Base-by-base conservation (phyloP, 2,113 vertebrate species). In the Shinisaurus crocodilurus region DNA sequence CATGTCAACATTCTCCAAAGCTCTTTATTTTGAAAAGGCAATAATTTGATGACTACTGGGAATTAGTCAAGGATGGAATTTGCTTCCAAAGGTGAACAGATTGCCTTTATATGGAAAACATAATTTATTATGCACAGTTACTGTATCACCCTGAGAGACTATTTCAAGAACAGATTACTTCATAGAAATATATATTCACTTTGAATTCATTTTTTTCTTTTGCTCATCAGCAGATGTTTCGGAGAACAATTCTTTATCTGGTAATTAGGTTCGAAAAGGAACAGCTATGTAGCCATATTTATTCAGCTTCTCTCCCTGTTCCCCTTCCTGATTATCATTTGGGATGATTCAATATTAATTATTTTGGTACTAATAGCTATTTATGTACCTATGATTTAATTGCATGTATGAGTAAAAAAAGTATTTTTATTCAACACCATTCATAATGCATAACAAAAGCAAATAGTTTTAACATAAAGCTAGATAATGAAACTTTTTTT, bases 291-390 rank as follows among this genome's bases (percentile, higher is more conserved):
- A 70, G 18, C 10, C 34, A 54, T 77, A 50, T 50, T 77, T 84
- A 48, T 85, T 84, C 13, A 75, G 57, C 23, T 76, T 84, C 23
- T 29, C 6, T 25, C 29, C 27, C 37, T 54, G 27, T 2, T 43
- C 27, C 63, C 16, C 43, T 27, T 2, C 12, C 20, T 27, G n/a
- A 89, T 29, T 29, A 85, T 74, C 9, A 74, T 40, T 67, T 76
- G 32, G 32, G 32, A 8, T 85, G 43, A 79, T 25, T 85, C 82
- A 45, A 8, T 87, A 67, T 72, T 45, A 69, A 37, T 77, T 89
- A 84, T n/a, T 75, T 84, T 85, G 60, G 9, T 85, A 77, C 43
- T n/a, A 90, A 90, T 13, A 84, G 57, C 12, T 76, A 37, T 67
- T 50, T 67, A 76, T 25, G 63, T 60, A 85, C 23, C 43, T 63